Evolutionary conservation across 2,113 vertebrate genomes (phyloP), one percentile per base, ranked within the genome.

Genomic region (Gila orcuttii): DNA sequence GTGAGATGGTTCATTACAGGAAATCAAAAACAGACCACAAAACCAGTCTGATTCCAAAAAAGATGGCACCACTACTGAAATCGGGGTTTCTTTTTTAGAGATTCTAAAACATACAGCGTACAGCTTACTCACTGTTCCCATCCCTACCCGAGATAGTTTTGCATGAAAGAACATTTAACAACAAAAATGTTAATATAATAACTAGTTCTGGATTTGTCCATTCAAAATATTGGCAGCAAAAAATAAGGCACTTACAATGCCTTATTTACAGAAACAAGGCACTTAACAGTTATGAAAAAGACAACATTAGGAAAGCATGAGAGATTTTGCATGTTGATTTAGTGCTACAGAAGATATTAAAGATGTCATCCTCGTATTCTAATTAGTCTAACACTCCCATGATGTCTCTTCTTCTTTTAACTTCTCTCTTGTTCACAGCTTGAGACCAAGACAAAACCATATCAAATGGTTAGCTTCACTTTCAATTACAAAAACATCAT

Each of bases 401-500:
- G 66, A 59, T 74, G 82, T 28, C 31, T 59, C 33, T 42, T 52
- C 68, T 83, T 11, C 12, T 83, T 83, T 83, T 73, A 83, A 55
- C 21, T 82, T 55, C 47, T 71, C 62, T 25, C 23, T 83, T 73
- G 31, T 73, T 83, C 82, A 83, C 50, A 74, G 68, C 50, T 71
- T 68, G 66, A 57, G 50, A 57, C 50, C 2, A 83, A 73, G 50
- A 36, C 80, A 36, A 82, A 82, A 28, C 79, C 79, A 55, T 55
- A 82, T 69, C 45, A 73, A 73, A 73, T 55, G 21, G 68, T 73
- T 57, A 57, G 66, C 31, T 31, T 83, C 68, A 10, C 11, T 83
- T 73, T 82, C 80, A 82, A 52, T 82, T 83, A 59, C 68, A 57
- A 83, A 83, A 73, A 39, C 31, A 17, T 83, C 21, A 25, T 73